Evolutionary conservation across 2,797 vertebrate genomes (phyloP), one percentile per base, ranked within the genome.

Genomic region (Catharus ustulatus): DNA sequence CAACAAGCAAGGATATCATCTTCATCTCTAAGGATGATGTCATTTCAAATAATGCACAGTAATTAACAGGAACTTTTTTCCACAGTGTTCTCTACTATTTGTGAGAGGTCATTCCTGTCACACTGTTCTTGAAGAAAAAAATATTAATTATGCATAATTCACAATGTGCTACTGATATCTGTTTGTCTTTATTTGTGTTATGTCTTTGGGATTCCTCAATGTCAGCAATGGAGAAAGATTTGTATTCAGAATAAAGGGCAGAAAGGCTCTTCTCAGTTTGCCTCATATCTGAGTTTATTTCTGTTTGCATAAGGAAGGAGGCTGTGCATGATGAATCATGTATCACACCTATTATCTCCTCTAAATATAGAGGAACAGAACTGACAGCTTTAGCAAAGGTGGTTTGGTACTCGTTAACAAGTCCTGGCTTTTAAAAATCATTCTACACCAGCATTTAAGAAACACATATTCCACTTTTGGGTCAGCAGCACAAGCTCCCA

Each of bases 281-380:
- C 61, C 68, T 66, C 49, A n/a, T 77, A 74, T 72, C 84, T 46
- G 30, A 82, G 84, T 91, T 88, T 90, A 54, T 84, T 90, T 0
- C 0, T 78, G 80, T 93, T 87, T 92, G 84, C 84, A 89, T 94
- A 96, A 91, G 48, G 75, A 85, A 95, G 40, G n/a, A 80, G 58
- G 42, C 51, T 62, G 54, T 48, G 46, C 90, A 81, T 89, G 89
- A 93, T 94, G 87, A 94, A 96, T 94, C 75, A 81, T 42, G 66
- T 54, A 87, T 74, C 91, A 86, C 61, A 80, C 46, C 87, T 95
- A 84, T 95, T 95, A 90, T 45, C 86, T 89, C 43, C 81, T 80
- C 59, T 74, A 95, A 93, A 87, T 77, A 89, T 5, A 90, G 78
- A 89, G 78, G 36, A 55, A 54, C 27, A 43, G 59, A 80, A 68